Base-by-base conservation (phyloP, 2,797 vertebrate genomes). In the Fistularia tabacaria region DNA sequence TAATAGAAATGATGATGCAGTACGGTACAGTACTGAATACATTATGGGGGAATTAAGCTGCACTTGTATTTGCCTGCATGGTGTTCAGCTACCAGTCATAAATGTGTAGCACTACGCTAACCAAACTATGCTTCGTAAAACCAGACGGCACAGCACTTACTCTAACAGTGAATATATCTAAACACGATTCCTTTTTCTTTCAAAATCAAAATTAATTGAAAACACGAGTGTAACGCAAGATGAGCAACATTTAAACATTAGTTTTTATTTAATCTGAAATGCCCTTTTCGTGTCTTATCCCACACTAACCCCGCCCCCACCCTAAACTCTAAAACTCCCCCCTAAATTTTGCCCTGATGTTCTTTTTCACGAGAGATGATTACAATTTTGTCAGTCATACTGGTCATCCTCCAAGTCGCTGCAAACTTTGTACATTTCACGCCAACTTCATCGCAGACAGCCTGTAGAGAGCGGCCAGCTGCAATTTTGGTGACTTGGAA, bases 81-180 rank as follows among this genome's bases (percentile, higher is more conserved):
- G 25, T 25, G 25, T 25, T 25, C 68, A 66, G 72, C 73, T 78
- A 80, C 72, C 76, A 62, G 74, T 62, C 56, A 71, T 79, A 62
- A 73, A 79, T 76, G 82, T 84, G 87, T 87, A 64, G 89, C 74
- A 67, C 92, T 87, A 90, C 77, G 59, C 80, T 90, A 92, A 89
- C 88, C 80, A 90, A 86, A 90, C 89, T 91, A 93, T 86, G 86
- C 85, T 88, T 92, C 79, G 88, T 91, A 75, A 88, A 92, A 92
- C 90, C 90, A 91, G 80, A 93, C 88, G 91, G 80, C 93, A 95
- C 92, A 91, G 91, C 87, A 90, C 84, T 81, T 90, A 71, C 49
- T 84, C 81, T 89, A 90, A 81, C 76, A 71, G 71, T 82, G 83
- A 85, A 82, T 75, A 85, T 75, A 86, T 88, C 91, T 93, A 90